Conservation (phyloP, 2,113 vertebrate species). For the Melanerpes formicivorus region DNA sequence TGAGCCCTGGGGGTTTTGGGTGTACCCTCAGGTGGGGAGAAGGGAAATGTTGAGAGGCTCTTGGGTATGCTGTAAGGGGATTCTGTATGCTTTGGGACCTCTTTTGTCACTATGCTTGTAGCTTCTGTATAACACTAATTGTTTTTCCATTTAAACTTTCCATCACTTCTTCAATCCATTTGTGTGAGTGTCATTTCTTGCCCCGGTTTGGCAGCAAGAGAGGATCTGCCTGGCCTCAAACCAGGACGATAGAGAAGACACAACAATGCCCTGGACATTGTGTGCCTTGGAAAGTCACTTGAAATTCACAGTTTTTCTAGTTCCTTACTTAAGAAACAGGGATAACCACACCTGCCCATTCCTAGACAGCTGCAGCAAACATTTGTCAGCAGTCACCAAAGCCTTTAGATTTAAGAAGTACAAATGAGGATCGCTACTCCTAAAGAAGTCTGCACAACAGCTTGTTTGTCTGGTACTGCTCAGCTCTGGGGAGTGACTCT, state of each 20-base stretch:
- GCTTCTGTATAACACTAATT: no score
- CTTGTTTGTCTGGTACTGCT: not conserved
- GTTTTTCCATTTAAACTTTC: no score
- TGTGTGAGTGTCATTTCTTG: no score
- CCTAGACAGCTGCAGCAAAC: not conserved
- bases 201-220: no score
- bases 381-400: not conserved
- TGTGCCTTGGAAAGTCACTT: not conserved
- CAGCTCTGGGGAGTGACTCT: not conserved
- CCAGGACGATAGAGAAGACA: not conserved
- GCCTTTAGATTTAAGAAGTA: not conserved
- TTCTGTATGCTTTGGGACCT: no score
- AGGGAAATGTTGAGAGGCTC: no score
- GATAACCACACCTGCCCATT: rapidly evolving
- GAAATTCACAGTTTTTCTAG: not conserved
- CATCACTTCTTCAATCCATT: no score
- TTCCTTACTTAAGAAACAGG: not conserved
- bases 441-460: not conserved
- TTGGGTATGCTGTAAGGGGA: no score
- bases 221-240: no score
- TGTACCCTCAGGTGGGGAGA: no score
- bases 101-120: no score
- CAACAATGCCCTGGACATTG: rapidly evolving
- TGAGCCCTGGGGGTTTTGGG: no score
- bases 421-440: not conserved